Conservation (phyloP, 2,797 vertebrate genomes). For the Galago senegalensis region DNA sequence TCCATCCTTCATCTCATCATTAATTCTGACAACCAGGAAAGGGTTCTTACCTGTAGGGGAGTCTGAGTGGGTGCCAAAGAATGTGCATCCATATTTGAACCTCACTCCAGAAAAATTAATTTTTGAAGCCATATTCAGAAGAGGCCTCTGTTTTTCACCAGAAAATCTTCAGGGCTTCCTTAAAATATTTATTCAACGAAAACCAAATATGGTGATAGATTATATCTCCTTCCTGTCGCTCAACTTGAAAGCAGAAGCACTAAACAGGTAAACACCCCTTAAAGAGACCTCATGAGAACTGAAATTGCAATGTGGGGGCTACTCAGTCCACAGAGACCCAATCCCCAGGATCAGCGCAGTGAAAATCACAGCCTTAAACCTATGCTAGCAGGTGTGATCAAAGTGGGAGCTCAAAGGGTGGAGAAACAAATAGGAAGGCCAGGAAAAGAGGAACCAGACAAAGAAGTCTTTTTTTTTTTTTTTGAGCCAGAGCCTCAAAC, state of each 20-base stretch:
- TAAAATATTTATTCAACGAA: slow-evolving; percentile 6
- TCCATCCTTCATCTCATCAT: background rate
- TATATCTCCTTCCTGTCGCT: background rate
- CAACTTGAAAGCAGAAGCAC: background rate
- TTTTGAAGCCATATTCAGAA: slow-evolving; percentile 72
- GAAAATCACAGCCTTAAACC: background rate
- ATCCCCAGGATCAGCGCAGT: background rate
- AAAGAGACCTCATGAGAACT: background rate
- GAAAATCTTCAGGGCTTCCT: background rate
- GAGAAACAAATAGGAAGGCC: slow-evolving; percentile 25
- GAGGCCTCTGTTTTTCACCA: background rate
- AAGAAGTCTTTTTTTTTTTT: background rate
- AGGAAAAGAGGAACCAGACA: slow-evolving; percentile 51
- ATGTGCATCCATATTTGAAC: slow-evolving; percentile 21
- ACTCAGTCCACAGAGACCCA: background rate
- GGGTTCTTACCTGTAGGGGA: slow-evolving; percentile 67
- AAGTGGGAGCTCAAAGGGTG: background rate
- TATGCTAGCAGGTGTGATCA: background rate
- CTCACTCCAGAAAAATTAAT: slow-evolving; percentile 68
- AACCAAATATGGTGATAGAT: background rate
- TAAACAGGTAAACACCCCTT: background rate
- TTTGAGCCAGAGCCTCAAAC: no score
- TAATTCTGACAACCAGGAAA: slow-evolving; percentile 19
- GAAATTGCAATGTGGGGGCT: background rate
- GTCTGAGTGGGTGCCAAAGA: background rate